phyloP scores from a whole-genome alignment of 1,140 invertebrate genomes.

The Bombus terrestris region DNA sequence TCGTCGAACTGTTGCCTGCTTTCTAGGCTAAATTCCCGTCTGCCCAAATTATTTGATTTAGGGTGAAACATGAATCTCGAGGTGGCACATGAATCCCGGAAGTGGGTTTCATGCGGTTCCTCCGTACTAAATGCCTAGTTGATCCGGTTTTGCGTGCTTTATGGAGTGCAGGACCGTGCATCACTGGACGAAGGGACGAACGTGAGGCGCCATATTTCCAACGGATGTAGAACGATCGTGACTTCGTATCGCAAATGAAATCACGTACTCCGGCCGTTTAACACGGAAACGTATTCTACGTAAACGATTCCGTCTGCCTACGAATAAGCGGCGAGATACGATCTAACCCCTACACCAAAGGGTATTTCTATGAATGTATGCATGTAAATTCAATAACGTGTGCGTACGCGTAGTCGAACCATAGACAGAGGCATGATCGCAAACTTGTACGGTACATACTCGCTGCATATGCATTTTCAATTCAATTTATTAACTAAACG shows the following conservation, averaged over 20 bases:
- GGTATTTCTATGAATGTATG: constrained; percentile 35
- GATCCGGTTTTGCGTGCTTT: constrained; percentile 62
- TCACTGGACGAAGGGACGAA: constrained; percentile 48
- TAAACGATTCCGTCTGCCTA: constrained; percentile 60
- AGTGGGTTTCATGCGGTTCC: constrained; percentile 41
- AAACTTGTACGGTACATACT: constrained; percentile 3
- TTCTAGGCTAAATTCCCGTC: too few relatives aligned
- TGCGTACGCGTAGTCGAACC: constrained; percentile 32
- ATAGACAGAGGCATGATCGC: constrained; percentile 1
- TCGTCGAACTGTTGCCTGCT: too few relatives aligned
- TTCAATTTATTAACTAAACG: constrained; percentile 12
- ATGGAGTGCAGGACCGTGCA: constrained; percentile 55
- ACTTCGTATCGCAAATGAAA: constrained; percentile 81
- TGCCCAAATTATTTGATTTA: neutral
- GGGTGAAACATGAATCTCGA: constrained; percentile 44
- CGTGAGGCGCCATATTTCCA: constrained; percentile 70
- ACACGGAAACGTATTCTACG: constrained; percentile 69
- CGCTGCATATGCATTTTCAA: constrained; percentile 22
- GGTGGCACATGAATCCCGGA: constrained; percentile 56
- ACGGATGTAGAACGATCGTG: constrained; percentile 75
- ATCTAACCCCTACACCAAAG: neutral
- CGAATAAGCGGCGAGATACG: neutral
- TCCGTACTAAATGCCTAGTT: constrained; percentile 54
- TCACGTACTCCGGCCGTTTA: constrained; percentile 77
- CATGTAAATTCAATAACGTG: constrained; percentile 37